Evolutionary conservation across 2,113 vertebrate species (phyloP), one percentile per base, ranked within the genome.

Genomic region (Mustelus asterias): DNA sequence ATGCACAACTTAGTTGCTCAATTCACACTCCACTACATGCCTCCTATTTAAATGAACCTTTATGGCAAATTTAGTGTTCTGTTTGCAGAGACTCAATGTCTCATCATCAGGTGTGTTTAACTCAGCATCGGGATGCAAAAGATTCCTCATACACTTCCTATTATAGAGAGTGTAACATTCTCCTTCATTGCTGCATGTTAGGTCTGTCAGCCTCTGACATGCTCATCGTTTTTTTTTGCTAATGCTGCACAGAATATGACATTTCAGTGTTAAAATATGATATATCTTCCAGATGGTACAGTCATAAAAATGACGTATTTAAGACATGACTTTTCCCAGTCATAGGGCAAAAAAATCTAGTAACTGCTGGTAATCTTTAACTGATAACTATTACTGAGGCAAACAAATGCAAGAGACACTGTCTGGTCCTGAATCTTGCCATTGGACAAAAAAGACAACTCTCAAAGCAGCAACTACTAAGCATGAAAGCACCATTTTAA

Each of bases 171-270:
- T 69, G 20, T 94, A 94, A 94, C 65, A 69, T 69, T 69, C 70
- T 69, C 65, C 65, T 94, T 95, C 69, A 95, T 95, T 72, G 37
- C 26, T 95, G 48, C 69, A 72, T 54, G 44, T 72, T 72, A 95
- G 6, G 69, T 95, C 44, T 95, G 94, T 44, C 94, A 95, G 44
- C 69, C 24, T 95, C 26, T 95, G 70, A 72, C 65, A 44, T 18
- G 67, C 94, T 44, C 69, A 76, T 95, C 94, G 72, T 95, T 48
- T 95, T 95, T 95, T 95, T 13, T 9, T 63, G 44, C 94, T 54
- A 72, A 95, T 54, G 94, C 94, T 72, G 94, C 94, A 72, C 41
- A 76, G 94, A 95, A 95, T 76, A 95, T 76, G 94, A 72, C 94
- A 95, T 48, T 95, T 95, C 69, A 54, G 69, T 76, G 94, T 72